phyloP scores from a whole-genome alignment of 2,797 vertebrate genomes.

The Kryptolebias ocellatus region DNA sequence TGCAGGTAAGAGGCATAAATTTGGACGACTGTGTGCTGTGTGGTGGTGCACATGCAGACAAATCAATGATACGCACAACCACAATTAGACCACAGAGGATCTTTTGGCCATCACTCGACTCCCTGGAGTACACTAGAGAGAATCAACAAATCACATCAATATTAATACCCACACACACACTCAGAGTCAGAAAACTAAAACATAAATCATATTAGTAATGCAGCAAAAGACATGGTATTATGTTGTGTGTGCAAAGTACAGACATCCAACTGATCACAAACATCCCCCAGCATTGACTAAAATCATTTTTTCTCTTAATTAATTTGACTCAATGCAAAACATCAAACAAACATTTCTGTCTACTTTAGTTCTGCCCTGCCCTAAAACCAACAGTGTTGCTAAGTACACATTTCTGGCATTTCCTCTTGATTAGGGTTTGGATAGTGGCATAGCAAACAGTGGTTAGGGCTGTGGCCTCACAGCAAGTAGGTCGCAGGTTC shows the following conservation, averaged over 20 bases:
- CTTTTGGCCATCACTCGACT: slow-evolving; percentile 18
- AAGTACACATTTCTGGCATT: no score
- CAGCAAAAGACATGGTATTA: neutral
- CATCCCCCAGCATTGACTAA: neutral
- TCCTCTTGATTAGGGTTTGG: no score
- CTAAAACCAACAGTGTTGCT: no score
- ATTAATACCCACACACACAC: slow-evolving; percentile 16
- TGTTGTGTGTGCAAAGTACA: neutral
- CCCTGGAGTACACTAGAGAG: slow-evolving; percentile 4
- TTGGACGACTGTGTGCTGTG: slow-evolving; percentile 3
- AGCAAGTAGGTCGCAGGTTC: no score
- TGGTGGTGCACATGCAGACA: slow-evolving; percentile 7
- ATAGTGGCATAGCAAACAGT: no score
- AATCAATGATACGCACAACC: slow-evolving; percentile 51
- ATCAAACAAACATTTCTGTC: no score
- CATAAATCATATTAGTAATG: neutral
- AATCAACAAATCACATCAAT: slow-evolving; percentile 15
- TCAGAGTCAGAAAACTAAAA: neutral
- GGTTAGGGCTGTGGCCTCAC: no score
- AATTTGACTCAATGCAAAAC: no score
- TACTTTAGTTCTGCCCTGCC: no score
- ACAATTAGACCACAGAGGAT: slow-evolving; percentile 43
- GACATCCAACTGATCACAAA: neutral
- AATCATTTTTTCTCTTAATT: neutral
- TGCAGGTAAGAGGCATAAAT: slow-evolving; percentile 5